Percentiles rank a stretch among this genome's conserved stretches.
Evolutionary conservation across 2,113 vertebrate species (phyloP).

Genomic region (Vulpes lagopus): DNA sequence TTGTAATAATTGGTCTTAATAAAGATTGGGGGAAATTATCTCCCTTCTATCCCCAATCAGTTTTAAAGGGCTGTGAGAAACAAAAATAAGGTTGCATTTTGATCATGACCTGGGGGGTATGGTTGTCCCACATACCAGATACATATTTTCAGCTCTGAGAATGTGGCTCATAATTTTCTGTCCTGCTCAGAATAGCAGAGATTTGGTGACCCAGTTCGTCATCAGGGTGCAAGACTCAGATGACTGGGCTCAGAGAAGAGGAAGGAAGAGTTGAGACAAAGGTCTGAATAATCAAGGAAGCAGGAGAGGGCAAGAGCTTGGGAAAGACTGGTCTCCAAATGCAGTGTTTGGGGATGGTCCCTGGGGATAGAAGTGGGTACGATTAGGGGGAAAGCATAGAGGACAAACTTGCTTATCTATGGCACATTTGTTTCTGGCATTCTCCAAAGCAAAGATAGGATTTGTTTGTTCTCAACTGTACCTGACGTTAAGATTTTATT

Average conservation of each 20-base stretch:
- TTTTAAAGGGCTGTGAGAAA: neutral
- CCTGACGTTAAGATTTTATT: neutral
- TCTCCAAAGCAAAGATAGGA: slow-evolving; percentile 5
- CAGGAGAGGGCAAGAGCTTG: neutral
- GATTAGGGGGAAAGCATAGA: neutral
- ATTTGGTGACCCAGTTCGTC: neutral
- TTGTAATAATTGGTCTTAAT: slow-evolving; percentile 34
- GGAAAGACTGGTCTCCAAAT: neutral
- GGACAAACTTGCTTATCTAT: neutral
- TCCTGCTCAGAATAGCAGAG: neutral
- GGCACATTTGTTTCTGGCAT: neutral
- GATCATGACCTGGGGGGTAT: neutral
- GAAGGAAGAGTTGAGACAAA: neutral
- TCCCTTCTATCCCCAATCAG: neutral
- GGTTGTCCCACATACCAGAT: neutral
- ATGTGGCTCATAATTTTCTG: neutral
- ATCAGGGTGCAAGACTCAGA: neutral
- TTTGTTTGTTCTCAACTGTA: slow-evolving; percentile 22
- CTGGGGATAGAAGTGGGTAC: neutral
- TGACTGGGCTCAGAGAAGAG: neutral
- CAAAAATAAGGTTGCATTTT: neutral
- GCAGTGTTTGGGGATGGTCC: neutral
- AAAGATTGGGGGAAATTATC: neutral
- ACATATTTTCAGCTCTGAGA: neutral
- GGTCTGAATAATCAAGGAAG: neutral